Conservation (phyloP, 2,797 vertebrate species). For the Menidia menidia region DNA sequence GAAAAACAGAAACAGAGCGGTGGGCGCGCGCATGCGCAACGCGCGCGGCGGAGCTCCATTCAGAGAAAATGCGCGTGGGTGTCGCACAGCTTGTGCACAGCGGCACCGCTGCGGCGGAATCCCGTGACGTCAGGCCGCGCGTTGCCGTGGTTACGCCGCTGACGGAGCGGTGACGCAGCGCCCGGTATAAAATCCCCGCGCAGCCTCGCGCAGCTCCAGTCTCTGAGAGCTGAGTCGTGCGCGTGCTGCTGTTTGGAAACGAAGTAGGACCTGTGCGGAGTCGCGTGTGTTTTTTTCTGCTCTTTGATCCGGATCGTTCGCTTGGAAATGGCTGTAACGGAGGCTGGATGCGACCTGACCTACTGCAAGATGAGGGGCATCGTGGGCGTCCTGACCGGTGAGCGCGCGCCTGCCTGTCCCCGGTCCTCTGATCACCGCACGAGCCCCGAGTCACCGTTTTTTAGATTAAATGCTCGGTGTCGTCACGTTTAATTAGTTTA, state of each 20-base stretch:
- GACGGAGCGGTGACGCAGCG: slow-evolving; percentile 70
- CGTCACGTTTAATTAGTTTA: too few species aligned
- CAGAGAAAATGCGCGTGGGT: too few species aligned
- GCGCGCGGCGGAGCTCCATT: not conserved
- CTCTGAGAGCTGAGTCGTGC: not conserved
- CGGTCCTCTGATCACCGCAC: too few species aligned
- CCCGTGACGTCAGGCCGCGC: slow-evolving; percentile 76
- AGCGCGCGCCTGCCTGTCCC: slow-evolving; percentile 28
- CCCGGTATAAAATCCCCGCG: slow-evolving; percentile 58
- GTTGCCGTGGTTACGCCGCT: slow-evolving; percentile 72
- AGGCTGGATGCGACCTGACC: slow-evolving; percentile 82
- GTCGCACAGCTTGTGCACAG: too few species aligned
- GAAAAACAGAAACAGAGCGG: not conserved
- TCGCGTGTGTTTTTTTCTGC: not conserved
- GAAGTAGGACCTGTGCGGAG: not conserved
- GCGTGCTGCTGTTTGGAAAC: too few species aligned
- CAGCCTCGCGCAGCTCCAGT: slow-evolving; percentile 10
- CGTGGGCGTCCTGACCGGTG: slow-evolving; percentile 82
- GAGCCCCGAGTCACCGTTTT: too few species aligned
- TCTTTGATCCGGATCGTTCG: not conserved
- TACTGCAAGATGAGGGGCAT: slow-evolving; percentile 87
- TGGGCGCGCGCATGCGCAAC: slow-evolving; percentile 21
- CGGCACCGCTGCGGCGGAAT: slow-evolving; percentile 67
- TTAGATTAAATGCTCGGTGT: too few species aligned
- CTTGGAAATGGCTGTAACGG: slow-evolving; percentile 80